A percentile compares a stretch with the other conserved stretches of the same genome.
phyloP scores from a whole-genome alignment of 2,888 invertebrate genomes.

The Heliconius hortense region DNA sequence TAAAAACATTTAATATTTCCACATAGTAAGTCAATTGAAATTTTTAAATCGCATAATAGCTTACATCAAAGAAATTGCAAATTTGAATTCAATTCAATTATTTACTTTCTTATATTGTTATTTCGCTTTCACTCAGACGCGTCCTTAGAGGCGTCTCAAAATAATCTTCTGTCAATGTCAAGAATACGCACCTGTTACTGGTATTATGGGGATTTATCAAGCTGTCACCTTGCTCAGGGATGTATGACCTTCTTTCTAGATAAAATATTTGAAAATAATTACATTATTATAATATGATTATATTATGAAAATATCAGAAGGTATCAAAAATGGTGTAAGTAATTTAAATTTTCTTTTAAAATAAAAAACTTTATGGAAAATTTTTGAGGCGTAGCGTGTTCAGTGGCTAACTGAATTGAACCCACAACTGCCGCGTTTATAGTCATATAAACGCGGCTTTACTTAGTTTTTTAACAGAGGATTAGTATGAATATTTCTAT shows the following conservation, averaged over 20 bases:
- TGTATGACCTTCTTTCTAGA: conserved; percentile 4
- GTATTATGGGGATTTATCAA: conserved; percentile 49
- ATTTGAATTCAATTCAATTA: conserved; percentile 6
- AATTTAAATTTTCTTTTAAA: no score
- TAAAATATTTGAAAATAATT: conserved; percentile 11
- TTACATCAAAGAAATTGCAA: neutral
- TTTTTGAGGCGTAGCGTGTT: neutral
- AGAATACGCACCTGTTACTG: conserved; percentile 50
- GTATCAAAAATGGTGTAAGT: no score
- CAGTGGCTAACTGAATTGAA: no score
- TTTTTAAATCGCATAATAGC: neutral
- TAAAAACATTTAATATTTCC: neutral
- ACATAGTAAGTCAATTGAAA: neutral
- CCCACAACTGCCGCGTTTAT: no score
- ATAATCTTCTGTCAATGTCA: conserved; percentile 52
- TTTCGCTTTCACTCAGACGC: conserved; percentile 27
- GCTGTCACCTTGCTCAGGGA: conserved; percentile 23
- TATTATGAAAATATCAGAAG: neutral
- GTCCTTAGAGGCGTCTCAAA: conserved; percentile 39
- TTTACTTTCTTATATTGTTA: neutral
- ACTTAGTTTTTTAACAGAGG: no score
- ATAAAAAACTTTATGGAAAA: no score
- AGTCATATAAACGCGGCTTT: no score
- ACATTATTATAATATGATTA: neutral
- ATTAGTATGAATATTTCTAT: no score